Conservation (phyloP, 2,888 invertebrate species). For the Seira sanloemensis region DNA sequence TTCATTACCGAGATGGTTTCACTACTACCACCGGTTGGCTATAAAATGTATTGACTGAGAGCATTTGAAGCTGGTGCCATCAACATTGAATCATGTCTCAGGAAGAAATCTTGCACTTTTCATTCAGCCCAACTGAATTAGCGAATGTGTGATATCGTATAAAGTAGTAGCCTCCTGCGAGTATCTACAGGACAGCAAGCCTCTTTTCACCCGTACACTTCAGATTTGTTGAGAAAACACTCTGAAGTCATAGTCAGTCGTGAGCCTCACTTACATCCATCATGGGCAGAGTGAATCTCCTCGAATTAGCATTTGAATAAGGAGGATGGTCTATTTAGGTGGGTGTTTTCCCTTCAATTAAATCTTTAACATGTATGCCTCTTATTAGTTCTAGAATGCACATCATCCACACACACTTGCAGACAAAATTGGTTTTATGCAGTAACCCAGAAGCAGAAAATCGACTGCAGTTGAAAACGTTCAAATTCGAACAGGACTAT, state of each 20-base stretch:
- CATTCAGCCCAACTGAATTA: background rate
- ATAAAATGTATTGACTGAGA: background rate
- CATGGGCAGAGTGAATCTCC: background rate
- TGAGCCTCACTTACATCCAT: background rate
- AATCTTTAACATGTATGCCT: background rate
- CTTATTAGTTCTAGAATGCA: no score
- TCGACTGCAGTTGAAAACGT: no score
- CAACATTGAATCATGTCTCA: background rate
- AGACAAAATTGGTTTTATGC: no score
- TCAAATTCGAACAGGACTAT: no score
- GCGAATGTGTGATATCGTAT: background rate
- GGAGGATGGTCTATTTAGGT: background rate
- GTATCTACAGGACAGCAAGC: background rate
- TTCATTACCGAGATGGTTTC: background rate
- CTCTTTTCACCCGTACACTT: background rate
- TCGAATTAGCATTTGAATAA: background rate
- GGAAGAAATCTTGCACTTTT: background rate
- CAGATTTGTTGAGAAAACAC: background rate
- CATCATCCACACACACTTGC: no score
- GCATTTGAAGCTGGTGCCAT: background rate
- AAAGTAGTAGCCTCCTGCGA: background rate
- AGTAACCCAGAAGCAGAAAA: no score
- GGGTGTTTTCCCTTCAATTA: slow-evolving; percentile 4
- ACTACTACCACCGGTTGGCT: background rate
- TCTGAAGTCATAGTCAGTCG: background rate